These are phyloP conservation scores for Phymanthus crucifer DNA, from an alignment of 92 coral and sea anemone genomes.

Conservation along the genomic window DNA sequence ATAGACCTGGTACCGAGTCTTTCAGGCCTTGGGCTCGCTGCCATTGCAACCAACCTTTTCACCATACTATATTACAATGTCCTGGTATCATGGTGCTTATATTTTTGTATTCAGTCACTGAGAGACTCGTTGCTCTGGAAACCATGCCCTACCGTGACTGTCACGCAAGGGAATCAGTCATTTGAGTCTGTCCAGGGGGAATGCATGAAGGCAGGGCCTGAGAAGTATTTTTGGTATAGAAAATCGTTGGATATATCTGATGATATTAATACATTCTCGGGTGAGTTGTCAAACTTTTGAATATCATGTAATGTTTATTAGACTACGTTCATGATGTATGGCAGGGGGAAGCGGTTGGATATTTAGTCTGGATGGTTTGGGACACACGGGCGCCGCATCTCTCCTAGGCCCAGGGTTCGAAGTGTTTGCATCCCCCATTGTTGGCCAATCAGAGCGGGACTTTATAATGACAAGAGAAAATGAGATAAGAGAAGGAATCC, in stretches of 20 bases:
- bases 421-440: too few species aligned
- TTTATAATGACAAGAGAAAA: too few species aligned
- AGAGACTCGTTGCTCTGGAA: slow-evolving; percentile 76
- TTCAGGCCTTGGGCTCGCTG: slow-evolving; percentile 82
- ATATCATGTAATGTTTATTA: too few species aligned
- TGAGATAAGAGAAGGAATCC: too few species aligned
- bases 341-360: too few species aligned
- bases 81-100: slow-evolving; percentile 88
- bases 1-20: slow-evolving; percentile 64
- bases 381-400: too few species aligned
- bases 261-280: slow-evolving; percentile 62
- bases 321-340: too few species aligned
- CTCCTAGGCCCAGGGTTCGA: too few species aligned
- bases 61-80: slow-evolving; percentile 71
- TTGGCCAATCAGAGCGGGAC: too few species aligned
- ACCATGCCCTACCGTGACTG: slow-evolving; percentile 45
- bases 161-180: slow-evolving; percentile 34
- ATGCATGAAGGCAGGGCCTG: slow-evolving; percentile 69
- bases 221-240: slow-evolving; percentile 90
- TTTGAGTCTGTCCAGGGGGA: slow-evolving; percentile 50
- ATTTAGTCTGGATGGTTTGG: too few species aligned
- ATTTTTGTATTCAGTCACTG: slow-evolving; percentile 75
- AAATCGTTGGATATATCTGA: slow-evolving; percentile 69
- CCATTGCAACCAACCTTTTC: slow-evolving; percentile 59
- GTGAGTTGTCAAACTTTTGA: slow-evolving; percentile 19